Evolutionary conservation across 2,797 vertebrate species (phyloP), one percentile per base, ranked within the genome.

Genomic region (Adelosebastes latens): DNA sequence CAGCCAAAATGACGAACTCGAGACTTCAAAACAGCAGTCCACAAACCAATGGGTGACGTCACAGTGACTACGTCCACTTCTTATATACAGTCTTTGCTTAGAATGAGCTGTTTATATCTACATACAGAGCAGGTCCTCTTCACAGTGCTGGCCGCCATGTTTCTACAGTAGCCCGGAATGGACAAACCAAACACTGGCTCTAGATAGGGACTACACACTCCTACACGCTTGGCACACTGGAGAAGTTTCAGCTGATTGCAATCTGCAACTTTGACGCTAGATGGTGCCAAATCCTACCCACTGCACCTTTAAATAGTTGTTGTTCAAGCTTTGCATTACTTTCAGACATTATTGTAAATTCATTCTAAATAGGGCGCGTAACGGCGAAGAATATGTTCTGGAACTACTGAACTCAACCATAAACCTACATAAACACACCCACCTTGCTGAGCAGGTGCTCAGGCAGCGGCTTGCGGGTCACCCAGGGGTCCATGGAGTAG

Each of bases 401-500:
- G n/a, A 14, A 22, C 5, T 14, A 24, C 12, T 24, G 29, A 53
- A 61, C 18, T n/a, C 16, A 60, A 20, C 58, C 58, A 24, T 55
- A 2, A 24, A 22, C 9, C 49, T 46, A 56, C 31, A n/a, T n/a
- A 24, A 22, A 24, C 6, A 25, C 24, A 72, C 61, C 6, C 22
- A 95, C 94, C 94, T 97, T 99, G 88, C 91, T 96, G n/a, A 95
- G 90, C 71, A 99, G 92, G 87, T 98, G 97, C 29, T 98, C 97
- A 2, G 97, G 97, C 32, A 99, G 95, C 0, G 95, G 95, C 77
- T 97, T 98, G 71, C 95, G 94, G 0, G 97, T 98, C 82, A 97
- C 94, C 98, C 97, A 99, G 5, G 97, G 97, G 91, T 99, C 98
- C 97, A 99, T 97, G 24, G 97, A 97, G 75, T 99, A 99, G 24